Percentiles rank a stretch among this genome's conserved stretches.
These are phyloP conservation scores for Mythimna impura DNA, from an alignment of 2,888 invertebrate species.

Conservation along the genomic window DNA sequence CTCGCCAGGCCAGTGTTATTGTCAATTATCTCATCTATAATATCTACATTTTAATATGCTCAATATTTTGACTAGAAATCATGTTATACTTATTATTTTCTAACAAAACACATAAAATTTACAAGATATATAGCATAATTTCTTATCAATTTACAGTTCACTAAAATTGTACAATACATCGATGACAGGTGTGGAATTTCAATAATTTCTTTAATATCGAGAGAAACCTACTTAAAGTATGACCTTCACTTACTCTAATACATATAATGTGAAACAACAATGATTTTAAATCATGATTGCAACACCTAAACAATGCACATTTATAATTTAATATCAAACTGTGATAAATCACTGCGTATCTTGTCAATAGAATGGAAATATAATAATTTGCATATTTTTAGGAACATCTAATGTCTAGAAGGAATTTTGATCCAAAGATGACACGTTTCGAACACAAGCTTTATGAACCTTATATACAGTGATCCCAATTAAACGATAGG, in stretches of 20 bases:
- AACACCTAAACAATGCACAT: conserved; percentile 69
- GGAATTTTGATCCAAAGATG: conserved; percentile 70
- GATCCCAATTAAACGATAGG: conserved; percentile 70
- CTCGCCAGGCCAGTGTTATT: conserved; percentile 88
- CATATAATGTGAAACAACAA: conserved; percentile 74
- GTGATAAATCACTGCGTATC: conserved; percentile 67
- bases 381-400: conserved; percentile 70
- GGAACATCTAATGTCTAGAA: conserved; percentile 77
- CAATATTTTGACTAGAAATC: conserved; percentile 91
- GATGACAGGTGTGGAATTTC: conserved; percentile 81
- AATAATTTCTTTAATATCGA: conserved; percentile 71
- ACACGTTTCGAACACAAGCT: conserved; percentile 68
- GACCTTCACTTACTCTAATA: conserved; percentile 73
- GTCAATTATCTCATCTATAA: conserved; percentile 89
- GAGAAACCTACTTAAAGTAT: conserved; percentile 74
- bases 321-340: conserved; percentile 66
- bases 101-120: conserved; percentile 89
- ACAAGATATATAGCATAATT: conserved; percentile 88
- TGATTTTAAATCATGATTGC: conserved; percentile 80
- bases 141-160: conserved; percentile 87
- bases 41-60: conserved; percentile 89
- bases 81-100: conserved; percentile 88
- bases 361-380: conserved; percentile 67
- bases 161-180: conserved; percentile 89
- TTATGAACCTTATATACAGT: conserved; percentile 69